Conservation (phyloP, 2,113 vertebrate species). For the Asarcornis scutulata region DNA sequence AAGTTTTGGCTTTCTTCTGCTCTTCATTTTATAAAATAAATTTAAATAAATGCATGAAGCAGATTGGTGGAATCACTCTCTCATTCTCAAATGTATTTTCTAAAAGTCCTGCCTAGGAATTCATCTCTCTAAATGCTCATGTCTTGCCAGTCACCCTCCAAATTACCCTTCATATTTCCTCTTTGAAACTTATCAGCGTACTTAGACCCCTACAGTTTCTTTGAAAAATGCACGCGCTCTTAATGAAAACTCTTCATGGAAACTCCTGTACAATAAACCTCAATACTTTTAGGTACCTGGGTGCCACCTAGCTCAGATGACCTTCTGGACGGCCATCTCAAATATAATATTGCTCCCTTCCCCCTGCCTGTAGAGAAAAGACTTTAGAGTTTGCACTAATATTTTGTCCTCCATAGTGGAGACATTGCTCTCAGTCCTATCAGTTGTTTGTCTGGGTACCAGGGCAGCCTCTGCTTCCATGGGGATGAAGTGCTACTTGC, state of each 20-base stretch:
- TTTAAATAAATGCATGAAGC: slow-evolving; percentile 31
- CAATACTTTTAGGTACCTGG: background rate
- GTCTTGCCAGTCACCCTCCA: background rate
- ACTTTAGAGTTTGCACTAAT: background rate
- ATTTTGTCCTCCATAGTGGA: background rate
- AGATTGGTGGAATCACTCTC: background rate
- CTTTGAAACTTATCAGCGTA: background rate
- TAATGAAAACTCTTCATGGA: background rate
- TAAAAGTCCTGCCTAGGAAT: background rate
- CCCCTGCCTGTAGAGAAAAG: background rate
- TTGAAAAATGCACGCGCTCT: background rate
- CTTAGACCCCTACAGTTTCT: background rate
- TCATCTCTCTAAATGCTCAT: background rate
- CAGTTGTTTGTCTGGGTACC: background rate
- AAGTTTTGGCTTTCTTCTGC: background rate
- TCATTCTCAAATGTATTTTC: background rate
- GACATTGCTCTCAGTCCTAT: background rate
- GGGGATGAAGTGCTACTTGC: background rate
- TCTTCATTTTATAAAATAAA: background rate
- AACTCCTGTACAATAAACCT: background rate
- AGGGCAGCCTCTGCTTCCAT: background rate
- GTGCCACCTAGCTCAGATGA: background rate
- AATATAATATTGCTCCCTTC: background rate
- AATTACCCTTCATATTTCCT: background rate
- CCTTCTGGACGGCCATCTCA: background rate